These are phyloP conservation scores for Microcebus ravelobensis DNA, from an alignment of 2,113 vertebrate genomes.

Conservation along the genomic window DNA sequence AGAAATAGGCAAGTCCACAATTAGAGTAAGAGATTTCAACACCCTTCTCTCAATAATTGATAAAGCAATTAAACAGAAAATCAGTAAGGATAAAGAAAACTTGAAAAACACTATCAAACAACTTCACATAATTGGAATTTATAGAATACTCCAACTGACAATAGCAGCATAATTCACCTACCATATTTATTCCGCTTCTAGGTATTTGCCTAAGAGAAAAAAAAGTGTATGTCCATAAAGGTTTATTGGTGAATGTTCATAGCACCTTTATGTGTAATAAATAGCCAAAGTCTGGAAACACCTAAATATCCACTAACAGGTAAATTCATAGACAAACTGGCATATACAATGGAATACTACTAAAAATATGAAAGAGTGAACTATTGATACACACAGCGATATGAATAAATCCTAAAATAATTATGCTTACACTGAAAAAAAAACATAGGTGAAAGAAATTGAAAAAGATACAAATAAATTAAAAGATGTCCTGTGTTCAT, in stretches of 20 bases:
- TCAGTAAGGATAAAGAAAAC: not conserved
- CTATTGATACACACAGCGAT: not conserved
- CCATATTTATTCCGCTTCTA: not conserved
- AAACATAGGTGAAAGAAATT: not conserved
- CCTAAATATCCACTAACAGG: not conserved
- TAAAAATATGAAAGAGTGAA: not conserved
- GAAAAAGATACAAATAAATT: not conserved
- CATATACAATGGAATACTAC: not conserved
- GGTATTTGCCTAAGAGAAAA: not conserved
- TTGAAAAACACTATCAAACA: not conserved
- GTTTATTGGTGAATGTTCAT: not conserved
- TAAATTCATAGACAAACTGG: not conserved
- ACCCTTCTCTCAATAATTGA: not conserved
- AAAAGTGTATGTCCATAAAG: not conserved
- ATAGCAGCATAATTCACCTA: not conserved
- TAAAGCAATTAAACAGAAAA: not conserved
- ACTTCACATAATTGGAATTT: not conserved
- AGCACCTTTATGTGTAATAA: not conserved
- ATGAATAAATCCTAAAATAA: not conserved
- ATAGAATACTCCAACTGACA: not conserved
- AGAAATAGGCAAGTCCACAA: not conserved
- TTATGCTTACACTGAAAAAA: not conserved
- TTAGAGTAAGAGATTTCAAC: not conserved
- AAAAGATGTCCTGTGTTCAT: not conserved
- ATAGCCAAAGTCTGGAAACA: not conserved